A percentile compares a stretch with the other conserved stretches of the same genome.
phyloP scores from a whole-genome alignment of 2,797 vertebrate species.

The Enteromius unitaeniatus region DNA sequence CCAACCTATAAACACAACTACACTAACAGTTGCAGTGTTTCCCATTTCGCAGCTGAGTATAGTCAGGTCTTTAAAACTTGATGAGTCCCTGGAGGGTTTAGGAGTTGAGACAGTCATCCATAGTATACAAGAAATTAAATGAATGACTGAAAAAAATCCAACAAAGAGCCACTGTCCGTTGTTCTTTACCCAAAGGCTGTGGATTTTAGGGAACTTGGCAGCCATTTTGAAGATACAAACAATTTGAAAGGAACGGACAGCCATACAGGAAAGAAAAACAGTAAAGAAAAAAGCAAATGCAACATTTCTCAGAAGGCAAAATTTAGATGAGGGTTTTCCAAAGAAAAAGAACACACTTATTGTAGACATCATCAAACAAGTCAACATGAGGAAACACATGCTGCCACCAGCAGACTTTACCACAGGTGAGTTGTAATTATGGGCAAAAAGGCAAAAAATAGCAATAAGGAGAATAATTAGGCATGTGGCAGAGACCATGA shows the following conservation, averaged over 20 bases:
- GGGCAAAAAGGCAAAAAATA: slow-evolving; percentile 73
- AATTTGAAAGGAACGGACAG: slow-evolving; percentile 84
- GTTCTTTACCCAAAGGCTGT: slow-evolving; percentile 79
- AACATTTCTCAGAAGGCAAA: slow-evolving; percentile 72
- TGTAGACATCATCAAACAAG: slow-evolving; percentile 70
- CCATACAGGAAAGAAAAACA: slow-evolving; percentile 81
- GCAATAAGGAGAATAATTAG: slow-evolving; percentile 69
- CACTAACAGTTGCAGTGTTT: neutral
- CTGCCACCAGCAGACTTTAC: slow-evolving; percentile 85
- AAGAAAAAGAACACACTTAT: slow-evolving; percentile 80
- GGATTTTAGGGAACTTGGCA: slow-evolving; percentile 70
- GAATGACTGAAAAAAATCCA: slow-evolving; percentile 59
- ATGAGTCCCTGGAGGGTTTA: slow-evolving; percentile 67
- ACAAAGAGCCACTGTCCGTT: slow-evolving; percentile 78
- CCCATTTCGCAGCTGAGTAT: slow-evolving; percentile 72
- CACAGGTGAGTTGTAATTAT: slow-evolving; percentile 79
- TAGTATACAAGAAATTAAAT: slow-evolving; percentile 67
- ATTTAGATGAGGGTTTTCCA: slow-evolving; percentile 68
- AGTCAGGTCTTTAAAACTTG: slow-evolving; percentile 65
- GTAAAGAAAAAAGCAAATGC: slow-evolving; percentile 77
- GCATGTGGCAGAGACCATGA: slow-evolving; percentile 63
- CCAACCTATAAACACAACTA: slow-evolving; percentile 48
- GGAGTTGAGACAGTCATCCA: slow-evolving; percentile 62
- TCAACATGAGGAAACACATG: slow-evolving; percentile 85
- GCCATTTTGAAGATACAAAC: slow-evolving; percentile 87